Conservation (phyloP, 1,140 invertebrate genomes). For the Macrobrachium nipponense region DNA sequence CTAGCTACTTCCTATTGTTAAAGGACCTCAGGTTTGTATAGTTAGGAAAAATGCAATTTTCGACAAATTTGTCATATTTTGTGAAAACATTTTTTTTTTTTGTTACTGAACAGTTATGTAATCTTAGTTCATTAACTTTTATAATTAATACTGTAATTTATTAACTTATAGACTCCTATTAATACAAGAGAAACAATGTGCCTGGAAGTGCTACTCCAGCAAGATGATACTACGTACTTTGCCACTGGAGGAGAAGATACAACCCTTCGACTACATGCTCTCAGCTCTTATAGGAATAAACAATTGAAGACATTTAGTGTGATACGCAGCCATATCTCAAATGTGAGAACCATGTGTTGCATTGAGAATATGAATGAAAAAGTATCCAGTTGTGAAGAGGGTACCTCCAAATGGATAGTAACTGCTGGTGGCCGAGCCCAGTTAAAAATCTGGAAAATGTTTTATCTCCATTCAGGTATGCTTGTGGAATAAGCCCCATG, state of each 20-base stretch:
- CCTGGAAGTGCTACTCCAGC: conserved; percentile 4
- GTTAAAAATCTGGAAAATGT: conserved; percentile 30
- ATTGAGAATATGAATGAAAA: not conserved
- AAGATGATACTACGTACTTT: not conserved
- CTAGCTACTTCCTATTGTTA: too few species aligned
- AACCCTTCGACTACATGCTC: conserved; percentile 41
- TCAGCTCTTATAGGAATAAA: not conserved
- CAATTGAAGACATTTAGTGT: conserved; percentile 15
- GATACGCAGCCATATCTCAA: conserved; percentile 42
- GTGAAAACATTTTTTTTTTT: too few species aligned
- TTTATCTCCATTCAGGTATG: too few species aligned
- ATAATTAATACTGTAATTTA: not conserved
- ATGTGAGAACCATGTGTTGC: conserved; percentile 33
- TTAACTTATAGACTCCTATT: conserved; percentile 16
- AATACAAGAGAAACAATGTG: conserved; percentile 48
- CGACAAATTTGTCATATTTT: too few species aligned
- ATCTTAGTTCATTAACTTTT: not conserved
- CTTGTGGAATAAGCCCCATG: too few species aligned
- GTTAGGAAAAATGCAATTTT: too few species aligned
- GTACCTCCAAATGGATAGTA: conserved; percentile 17
- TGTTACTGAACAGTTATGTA: too few species aligned
- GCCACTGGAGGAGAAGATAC: conserved; percentile 45
- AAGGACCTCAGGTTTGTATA: too few species aligned
- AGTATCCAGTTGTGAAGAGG: not conserved
- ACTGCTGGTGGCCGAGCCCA: conserved; percentile 43